Conservation (phyloP, 2,888 invertebrate species). For the Meloe dianella region DNA sequence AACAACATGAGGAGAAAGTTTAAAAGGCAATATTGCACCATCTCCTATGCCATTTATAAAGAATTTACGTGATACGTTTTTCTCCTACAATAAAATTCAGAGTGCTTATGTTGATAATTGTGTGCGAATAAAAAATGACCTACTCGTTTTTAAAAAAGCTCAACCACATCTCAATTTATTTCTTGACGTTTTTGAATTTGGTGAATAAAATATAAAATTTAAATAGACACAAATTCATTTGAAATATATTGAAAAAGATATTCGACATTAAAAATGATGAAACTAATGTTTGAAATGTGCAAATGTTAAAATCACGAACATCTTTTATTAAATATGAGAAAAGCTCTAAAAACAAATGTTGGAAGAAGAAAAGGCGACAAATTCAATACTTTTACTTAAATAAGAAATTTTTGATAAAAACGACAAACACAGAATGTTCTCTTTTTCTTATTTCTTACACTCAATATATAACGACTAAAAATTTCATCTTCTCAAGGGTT, state of each 20-base stretch:
- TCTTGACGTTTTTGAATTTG: neutral
- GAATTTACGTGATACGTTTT: neutral
- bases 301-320: neutral
- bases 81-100: neutral
- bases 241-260: neutral
- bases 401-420: neutral
- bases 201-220: neutral
- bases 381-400: neutral
- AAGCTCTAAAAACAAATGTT: neutral
- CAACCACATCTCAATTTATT: slow-evolving; percentile 9
- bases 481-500: slow-evolving; percentile 12
- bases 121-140: slow-evolving; percentile 8
- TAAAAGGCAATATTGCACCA: slow-evolving; percentile 34
- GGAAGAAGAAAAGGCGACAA: neutral
- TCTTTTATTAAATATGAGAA: neutral
- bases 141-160: neutral
- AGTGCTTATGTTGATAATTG: slow-evolving; percentile 10
- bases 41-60: neutral
- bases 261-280: neutral
- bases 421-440: neutral
- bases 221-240: slow-evolving; percentile 9
- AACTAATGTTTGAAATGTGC: neutral
- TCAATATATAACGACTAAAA: neutral
- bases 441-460: neutral
- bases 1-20: slow-evolving; percentile 31